A percentile compares a stretch with the other conserved stretches of the same genome.
These are phyloP conservation scores for Himalopsyche tibetana DNA, from an alignment of 2,888 invertebrate species.

Conservation along the genomic window DNA sequence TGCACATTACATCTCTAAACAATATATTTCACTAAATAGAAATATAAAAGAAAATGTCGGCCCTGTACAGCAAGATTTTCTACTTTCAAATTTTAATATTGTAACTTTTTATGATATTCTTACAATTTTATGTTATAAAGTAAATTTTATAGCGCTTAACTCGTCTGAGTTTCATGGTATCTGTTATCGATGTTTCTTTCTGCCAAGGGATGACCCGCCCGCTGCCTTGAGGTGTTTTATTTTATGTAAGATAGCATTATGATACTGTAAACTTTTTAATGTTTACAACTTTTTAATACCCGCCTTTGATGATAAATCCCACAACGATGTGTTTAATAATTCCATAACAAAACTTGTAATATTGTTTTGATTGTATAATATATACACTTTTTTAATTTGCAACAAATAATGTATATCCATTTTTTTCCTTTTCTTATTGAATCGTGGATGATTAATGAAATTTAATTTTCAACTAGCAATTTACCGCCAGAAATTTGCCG, in stretches of 20 bases:
- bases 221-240: background rate
- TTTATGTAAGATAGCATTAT: background rate
- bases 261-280: conserved; percentile 4
- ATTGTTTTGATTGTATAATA: too few relatives aligned
- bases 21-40: background rate
- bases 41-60: background rate
- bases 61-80: too few relatives aligned
- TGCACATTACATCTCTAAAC: too few relatives aligned
- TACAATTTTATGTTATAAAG: background rate
- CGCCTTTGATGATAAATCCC: conserved; percentile 35
- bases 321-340: conserved; percentile 39
- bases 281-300: conserved; percentile 13
- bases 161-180: background rate
- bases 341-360: background rate
- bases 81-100: background rate
- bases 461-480: too few relatives aligned
- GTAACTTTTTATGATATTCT: background rate
- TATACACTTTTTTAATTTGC: too few relatives aligned
- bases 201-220: background rate
- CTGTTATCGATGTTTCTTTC: background rate
- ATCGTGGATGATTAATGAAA: too few relatives aligned
- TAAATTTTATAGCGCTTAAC: background rate
- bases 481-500: too few relatives aligned
- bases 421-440: too few relatives aligned
- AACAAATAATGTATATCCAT: too few relatives aligned